A percentile compares a stretch with the other conserved stretches of the same genome.
Conservation (phyloP, 2,113 vertebrate species). For the Trematocara stigmaticum region DNA sequence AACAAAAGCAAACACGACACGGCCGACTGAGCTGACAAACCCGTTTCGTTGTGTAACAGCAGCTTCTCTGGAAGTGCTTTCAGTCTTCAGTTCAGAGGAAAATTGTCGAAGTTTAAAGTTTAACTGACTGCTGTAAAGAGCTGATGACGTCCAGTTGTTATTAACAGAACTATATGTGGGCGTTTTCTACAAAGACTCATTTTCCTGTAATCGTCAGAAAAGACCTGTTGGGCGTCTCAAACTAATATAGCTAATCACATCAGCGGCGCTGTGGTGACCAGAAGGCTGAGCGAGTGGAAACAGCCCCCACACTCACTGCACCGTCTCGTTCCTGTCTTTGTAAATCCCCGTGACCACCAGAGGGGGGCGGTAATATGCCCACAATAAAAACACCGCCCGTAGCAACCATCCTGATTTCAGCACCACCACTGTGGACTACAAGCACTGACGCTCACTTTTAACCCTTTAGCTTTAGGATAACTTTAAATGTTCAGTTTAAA, state of each 20-base stretch:
- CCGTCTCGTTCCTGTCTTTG: not conserved
- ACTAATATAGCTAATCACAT: not conserved
- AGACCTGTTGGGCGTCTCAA: not conserved
- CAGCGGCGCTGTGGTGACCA: not conserved
- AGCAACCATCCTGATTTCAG: slow-evolving; percentile 35
- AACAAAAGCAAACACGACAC: not conserved
- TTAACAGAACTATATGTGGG: not conserved
- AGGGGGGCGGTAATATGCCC: slow-evolving; percentile 44
- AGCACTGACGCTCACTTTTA: slow-evolving; percentile 25
- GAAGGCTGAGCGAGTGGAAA: not conserved
- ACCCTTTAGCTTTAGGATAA: slow-evolving; percentile 48
- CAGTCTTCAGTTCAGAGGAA: not conserved
- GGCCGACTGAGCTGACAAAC: not conserved
- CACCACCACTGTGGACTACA: slow-evolving; percentile 48
- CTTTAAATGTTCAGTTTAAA: slow-evolving; percentile 2
- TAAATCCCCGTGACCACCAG: slow-evolving; percentile 12
- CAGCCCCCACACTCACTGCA: not conserved
- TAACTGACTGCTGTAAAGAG: not conserved
- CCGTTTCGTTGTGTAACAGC: not conserved
- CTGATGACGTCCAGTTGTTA: not conserved
- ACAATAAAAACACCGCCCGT: not conserved
- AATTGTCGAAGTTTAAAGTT: not conserved
- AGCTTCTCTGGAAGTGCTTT: not conserved
- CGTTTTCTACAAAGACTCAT: not conserved
- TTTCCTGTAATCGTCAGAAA: not conserved